phyloP scores from a whole-genome alignment of 2,113 vertebrate species.

The Lepisosteus oculatus region DNA sequence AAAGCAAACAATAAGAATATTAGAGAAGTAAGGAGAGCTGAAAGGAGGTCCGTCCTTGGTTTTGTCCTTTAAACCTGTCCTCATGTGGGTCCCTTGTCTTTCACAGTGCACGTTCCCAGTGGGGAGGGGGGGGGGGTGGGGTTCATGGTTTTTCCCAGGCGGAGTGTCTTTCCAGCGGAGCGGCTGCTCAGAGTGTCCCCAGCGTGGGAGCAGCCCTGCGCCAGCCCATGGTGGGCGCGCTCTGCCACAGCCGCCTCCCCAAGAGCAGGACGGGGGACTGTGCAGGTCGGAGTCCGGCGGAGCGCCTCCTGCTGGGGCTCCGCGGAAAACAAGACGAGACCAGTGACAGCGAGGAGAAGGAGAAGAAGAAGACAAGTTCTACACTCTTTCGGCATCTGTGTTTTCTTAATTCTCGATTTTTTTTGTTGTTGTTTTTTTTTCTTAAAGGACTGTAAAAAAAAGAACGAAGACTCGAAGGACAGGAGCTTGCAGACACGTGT shows the following conservation, averaged over 20 bases:
- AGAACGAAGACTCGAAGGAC: conserved; percentile 58
- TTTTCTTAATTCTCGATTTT: conserved; percentile 45
- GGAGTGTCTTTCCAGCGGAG: neutral
- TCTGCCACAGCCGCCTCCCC: too few species aligned
- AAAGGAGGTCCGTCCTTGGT: conserved; percentile 51
- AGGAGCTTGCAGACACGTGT: conserved; percentile 57
- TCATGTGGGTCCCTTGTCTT: conserved; percentile 42
- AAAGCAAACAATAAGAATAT: conserved; percentile 55
- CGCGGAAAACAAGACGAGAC: conserved; percentile 43
- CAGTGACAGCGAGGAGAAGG: too few species aligned
- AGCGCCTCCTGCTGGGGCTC: conserved; percentile 52
- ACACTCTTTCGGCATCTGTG: conserved; percentile 48
- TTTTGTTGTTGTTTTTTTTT: conserved; percentile 39
- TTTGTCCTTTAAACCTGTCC: conserved; percentile 47
- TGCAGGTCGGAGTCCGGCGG: conserved; percentile 17
- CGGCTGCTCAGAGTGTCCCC: neutral
- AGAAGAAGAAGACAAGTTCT: conserved; percentile 26
- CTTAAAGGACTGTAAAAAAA: conserved; percentile 53
- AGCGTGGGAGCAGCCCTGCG: neutral
- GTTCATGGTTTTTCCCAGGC: too few species aligned
- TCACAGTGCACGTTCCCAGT: conserved; percentile 71
- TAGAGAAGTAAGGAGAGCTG: conserved; percentile 49
- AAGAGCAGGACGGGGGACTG: too few species aligned
- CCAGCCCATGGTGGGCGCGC: conserved; percentile 14
- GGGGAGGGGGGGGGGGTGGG: conserved; percentile 27